Evolutionary conservation across 2,797 vertebrate genomes (phyloP).

Genomic region (Girardinus metallicus): DNA sequence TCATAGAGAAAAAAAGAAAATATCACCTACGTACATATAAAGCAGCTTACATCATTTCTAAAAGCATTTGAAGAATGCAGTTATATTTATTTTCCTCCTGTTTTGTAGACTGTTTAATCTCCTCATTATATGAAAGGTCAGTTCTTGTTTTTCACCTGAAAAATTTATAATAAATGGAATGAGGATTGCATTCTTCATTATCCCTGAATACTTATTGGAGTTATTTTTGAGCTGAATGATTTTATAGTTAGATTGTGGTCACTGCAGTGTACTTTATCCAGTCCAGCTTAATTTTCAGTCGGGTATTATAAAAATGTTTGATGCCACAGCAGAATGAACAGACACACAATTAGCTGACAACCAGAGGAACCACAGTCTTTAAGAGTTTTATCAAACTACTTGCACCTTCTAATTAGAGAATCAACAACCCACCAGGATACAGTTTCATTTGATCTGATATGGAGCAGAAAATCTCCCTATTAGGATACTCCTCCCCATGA

Average conservation of each 20-base stretch:
- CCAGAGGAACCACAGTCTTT: slow-evolving; percentile 66
- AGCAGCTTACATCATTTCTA: slow-evolving; percentile 27
- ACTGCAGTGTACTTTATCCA: slow-evolving; percentile 26
- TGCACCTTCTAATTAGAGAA: slow-evolving; percentile 81
- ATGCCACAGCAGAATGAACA: slow-evolving; percentile 46
- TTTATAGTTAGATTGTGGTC: slow-evolving; percentile 22
- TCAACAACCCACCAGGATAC: slow-evolving; percentile 80
- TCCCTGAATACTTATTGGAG: slow-evolving; percentile 53
- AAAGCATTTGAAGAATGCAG: slow-evolving; percentile 43
- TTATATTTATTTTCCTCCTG: slow-evolving; percentile 46
- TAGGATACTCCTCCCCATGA: slow-evolving; percentile 76
- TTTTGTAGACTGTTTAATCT: slow-evolving; percentile 59
- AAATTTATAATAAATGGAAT: slow-evolving; percentile 71
- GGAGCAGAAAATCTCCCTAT: slow-evolving; percentile 79
- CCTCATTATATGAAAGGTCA: slow-evolving; percentile 65
- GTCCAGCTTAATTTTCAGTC: slow-evolving; percentile 26
- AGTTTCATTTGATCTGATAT: slow-evolving; percentile 83
- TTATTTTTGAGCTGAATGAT: slow-evolving; percentile 47
- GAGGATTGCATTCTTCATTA: slow-evolving; percentile 49
- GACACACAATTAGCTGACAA: slow-evolving; percentile 73
- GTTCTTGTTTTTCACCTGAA: slow-evolving; percentile 64
- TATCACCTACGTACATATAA: slow-evolving; percentile 19
- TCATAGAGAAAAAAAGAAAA: slow-evolving; percentile 10
- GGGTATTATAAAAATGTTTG: slow-evolving; percentile 19
- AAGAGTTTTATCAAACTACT: slow-evolving; percentile 83